Evolutionary conservation across 2,113 vertebrate genomes (phyloP).

Genomic region (Amphiprion percula): DNA sequence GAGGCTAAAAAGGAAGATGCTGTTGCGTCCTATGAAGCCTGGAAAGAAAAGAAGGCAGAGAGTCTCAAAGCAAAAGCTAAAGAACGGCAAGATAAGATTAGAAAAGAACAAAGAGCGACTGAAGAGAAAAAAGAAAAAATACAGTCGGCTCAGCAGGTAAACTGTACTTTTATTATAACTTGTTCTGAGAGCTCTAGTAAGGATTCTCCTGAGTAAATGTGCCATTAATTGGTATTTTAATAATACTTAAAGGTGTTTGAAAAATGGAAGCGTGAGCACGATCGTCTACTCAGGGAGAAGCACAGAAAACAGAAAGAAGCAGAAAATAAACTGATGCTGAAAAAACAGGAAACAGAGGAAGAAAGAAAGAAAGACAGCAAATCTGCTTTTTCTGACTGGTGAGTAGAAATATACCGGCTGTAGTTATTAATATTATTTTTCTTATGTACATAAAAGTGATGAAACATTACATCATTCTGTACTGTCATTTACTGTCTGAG

Average conservation of each 20-base stretch:
- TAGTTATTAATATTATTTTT: background rate
- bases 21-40: constrained; percentile 90
- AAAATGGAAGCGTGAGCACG: constrained; percentile 91
- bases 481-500: too few species aligned
- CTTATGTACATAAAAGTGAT: too few species aligned
- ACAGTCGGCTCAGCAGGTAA: constrained; percentile 87
- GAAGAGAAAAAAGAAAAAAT: constrained; percentile 85
- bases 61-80: constrained; percentile 83
- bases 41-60: constrained; percentile 91
- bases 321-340: constrained; percentile 84
- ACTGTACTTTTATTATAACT: background rate
- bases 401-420: constrained; percentile 40
- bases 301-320: constrained; percentile 83
- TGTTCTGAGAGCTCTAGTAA: background rate
- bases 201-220: background rate
- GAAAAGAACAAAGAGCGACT: constrained; percentile 79
- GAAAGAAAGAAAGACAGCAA: constrained; percentile 86
- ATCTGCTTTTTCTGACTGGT: constrained; percentile 91
- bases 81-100: constrained; percentile 82
- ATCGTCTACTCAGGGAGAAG: constrained; percentile 85
- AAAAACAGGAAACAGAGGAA: constrained; percentile 84
- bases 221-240: background rate
- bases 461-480: too few species aligned
- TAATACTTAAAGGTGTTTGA: constrained; percentile 88
- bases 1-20: constrained; percentile 88